Evolutionary conservation across 2,888 invertebrate species (phyloP), one percentile per base, ranked within the genome.

Genomic region (Malthinus flaveolus): DNA sequence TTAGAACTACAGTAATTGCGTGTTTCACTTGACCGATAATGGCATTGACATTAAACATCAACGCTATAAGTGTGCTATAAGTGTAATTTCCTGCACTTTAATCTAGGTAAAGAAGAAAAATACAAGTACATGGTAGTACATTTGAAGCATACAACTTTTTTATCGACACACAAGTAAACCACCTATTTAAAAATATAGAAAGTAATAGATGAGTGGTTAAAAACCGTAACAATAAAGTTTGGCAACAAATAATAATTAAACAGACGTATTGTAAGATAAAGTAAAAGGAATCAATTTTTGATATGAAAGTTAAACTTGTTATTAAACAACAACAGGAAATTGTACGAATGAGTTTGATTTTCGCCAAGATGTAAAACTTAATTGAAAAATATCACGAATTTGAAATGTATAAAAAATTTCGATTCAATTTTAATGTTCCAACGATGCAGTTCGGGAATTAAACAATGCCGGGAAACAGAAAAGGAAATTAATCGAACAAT

Each of bases 11-110:
- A 33, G 50, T 42, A 44, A 33, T 51, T 42, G 33, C 31, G 44
- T 32, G 23, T 39, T 51, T 39, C 50, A 51, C 13, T 51, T 51
- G 39, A 44, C 31, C 32, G 50, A 51, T 51, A 51, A 51, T 51
- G 50, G 32, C 50, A 51, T 51, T 33, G 44, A 33, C 50, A 51
- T 42, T 49, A 42, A 42, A 13, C 39, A 23, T 42, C 39, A 15
- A 42, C 7, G 9, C 15, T 23, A 11, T n/a, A 15, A 37, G 9
- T 37, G 37, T 15, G 23, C n/a, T n/a, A n/a, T 15, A n/a, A 13
- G n/a, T 42, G 12, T 15, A 42, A 42, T 42, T 15, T 42, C 12
- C 39, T 42, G 13, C 23, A 42, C 36, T 42, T 42, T 42, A 8
- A 42, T 23, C 23, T 23, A 23, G 5, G 5, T 23, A 23, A 23